Conservation (phyloP, 2,888 invertebrate genomes). For the Ectemnius cavifrons region DNA sequence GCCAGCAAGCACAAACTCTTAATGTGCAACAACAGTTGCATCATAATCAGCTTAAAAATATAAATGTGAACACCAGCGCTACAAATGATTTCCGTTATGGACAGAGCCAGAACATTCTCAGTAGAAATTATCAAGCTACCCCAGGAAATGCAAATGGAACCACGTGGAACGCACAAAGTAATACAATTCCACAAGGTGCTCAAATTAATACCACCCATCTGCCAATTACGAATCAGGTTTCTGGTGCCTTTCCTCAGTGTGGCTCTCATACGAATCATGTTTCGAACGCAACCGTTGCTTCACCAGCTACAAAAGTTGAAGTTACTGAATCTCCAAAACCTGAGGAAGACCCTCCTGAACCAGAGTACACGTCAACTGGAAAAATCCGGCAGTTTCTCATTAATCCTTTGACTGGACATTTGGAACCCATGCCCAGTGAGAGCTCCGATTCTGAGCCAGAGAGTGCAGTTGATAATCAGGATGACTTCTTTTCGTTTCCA, state of each 20-base stretch:
- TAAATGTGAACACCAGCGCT: slow-evolving; percentile 73
- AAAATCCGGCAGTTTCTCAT: slow-evolving; percentile 90
- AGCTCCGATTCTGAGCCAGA: slow-evolving; percentile 82
- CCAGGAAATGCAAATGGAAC: slow-evolving; percentile 66
- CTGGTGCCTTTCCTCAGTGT: slow-evolving; percentile 69
- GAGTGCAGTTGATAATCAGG: slow-evolving; percentile 76
- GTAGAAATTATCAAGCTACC: slow-evolving; percentile 70
- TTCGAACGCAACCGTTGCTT: slow-evolving; percentile 46
- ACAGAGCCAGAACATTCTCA: slow-evolving; percentile 76
- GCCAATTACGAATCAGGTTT: slow-evolving; percentile 58
- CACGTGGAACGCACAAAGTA: slow-evolving; percentile 69
- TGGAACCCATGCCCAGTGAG: slow-evolving; percentile 88
- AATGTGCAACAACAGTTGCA: slow-evolving; percentile 76
- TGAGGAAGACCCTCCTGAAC: slow-evolving; percentile 78
- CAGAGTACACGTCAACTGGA: slow-evolving; percentile 81
- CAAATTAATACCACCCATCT: slow-evolving; percentile 66
- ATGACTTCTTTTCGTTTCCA: slow-evolving; percentile 78
- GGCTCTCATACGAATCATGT: slow-evolving; percentile 62
- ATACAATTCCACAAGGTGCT: slow-evolving; percentile 67
- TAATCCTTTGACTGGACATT: slow-evolving; percentile 92
- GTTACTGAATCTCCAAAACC: slow-evolving; percentile 58
- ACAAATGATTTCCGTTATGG: slow-evolving; percentile 76
- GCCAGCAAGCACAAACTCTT: slow-evolving; percentile 67
- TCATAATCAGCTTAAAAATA: slow-evolving; percentile 75
- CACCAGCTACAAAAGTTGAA: slow-evolving; percentile 51